Percentiles rank a stretch among this genome's conserved stretches.
Evolutionary conservation across 92 coral and sea anemone genomes (phyloP).

Genomic region (Epizoanthus ramosus): DNA sequence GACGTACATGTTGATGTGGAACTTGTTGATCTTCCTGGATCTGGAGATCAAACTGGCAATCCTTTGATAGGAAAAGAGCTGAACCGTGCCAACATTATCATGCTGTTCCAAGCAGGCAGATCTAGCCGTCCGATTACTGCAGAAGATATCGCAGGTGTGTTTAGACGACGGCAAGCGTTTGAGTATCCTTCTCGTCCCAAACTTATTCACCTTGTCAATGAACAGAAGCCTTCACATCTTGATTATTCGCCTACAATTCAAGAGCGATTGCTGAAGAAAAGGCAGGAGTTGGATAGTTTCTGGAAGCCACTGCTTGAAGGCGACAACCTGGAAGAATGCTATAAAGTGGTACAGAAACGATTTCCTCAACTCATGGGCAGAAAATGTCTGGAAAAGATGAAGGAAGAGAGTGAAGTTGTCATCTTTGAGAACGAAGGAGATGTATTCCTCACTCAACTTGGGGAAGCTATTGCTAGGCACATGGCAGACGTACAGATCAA

Average conservation of each 20-base stretch:
- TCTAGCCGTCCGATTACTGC: conserved; percentile 62
- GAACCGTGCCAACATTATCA: conserved; percentile 46
- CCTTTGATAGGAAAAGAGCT: conserved; percentile 38
- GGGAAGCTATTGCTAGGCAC: conserved; percentile 26
- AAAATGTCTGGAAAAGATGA: conserved; percentile 40
- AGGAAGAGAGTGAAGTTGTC: conserved; percentile 6
- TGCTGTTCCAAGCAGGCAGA: conserved; percentile 46
- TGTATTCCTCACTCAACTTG: not conserved
- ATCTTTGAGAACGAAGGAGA: conserved; percentile 3
- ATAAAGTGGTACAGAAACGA: not conserved
- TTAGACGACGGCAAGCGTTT: conserved; percentile 47
- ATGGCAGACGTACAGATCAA: conserved; percentile 39
- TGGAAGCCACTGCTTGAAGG: conserved; percentile 4
- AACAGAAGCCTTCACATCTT: not conserved
- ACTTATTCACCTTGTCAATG: conserved; percentile 48
- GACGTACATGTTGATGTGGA: conserved; percentile 58
- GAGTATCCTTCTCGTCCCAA: conserved; percentile 57
- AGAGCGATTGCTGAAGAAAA: not conserved
- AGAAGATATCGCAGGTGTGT: conserved; percentile 51
- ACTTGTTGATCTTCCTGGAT: conserved; percentile 59
- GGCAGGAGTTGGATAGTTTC: not conserved
- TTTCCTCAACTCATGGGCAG: conserved; percentile 8
- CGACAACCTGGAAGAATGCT: not conserved
- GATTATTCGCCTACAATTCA: not conserved
- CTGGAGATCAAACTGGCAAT: conserved; percentile 49